phyloP scores from a whole-genome alignment of 2,113 vertebrate genomes.

The Paradoxurus hermaphroditus region DNA sequence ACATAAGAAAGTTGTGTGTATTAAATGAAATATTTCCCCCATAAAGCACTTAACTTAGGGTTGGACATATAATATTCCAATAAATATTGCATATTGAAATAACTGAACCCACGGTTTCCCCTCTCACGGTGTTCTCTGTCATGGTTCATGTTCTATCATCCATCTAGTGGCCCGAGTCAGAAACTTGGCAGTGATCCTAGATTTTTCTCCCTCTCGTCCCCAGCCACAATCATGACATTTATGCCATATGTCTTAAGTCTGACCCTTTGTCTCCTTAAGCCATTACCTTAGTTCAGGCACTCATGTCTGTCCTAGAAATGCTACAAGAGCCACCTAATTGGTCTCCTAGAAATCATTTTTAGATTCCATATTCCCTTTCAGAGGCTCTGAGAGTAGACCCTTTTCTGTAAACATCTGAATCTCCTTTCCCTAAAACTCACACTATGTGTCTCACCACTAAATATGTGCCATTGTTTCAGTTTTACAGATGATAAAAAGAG shows the following conservation, averaged over 20 bases:
- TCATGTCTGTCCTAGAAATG: neutral
- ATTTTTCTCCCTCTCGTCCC: neutral
- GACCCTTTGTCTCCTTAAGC: neutral
- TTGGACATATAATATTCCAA: neutral
- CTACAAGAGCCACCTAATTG: neutral
- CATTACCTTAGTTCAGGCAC: neutral
- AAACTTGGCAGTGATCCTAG: neutral
- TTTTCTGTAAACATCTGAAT: conserved; percentile 9
- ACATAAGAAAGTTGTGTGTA: neutral
- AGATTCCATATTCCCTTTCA: neutral
- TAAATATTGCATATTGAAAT: neutral
- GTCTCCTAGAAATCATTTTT: neutral
- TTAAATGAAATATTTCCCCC: neutral
- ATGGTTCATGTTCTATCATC: neutral
- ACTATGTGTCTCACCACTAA: neutral
- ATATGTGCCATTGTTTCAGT: neutral
- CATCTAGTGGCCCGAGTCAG: neutral
- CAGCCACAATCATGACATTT: neutral
- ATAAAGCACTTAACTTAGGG: neutral
- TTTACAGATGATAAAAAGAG: neutral
- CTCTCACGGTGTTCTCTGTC: neutral
- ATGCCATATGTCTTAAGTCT: neutral
- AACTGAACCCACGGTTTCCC: neutral
- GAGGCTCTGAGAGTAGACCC: neutral
- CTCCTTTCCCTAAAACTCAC: neutral